Conservation (phyloP, 2,113 vertebrate species). For the Mobula hypostoma region DNA sequence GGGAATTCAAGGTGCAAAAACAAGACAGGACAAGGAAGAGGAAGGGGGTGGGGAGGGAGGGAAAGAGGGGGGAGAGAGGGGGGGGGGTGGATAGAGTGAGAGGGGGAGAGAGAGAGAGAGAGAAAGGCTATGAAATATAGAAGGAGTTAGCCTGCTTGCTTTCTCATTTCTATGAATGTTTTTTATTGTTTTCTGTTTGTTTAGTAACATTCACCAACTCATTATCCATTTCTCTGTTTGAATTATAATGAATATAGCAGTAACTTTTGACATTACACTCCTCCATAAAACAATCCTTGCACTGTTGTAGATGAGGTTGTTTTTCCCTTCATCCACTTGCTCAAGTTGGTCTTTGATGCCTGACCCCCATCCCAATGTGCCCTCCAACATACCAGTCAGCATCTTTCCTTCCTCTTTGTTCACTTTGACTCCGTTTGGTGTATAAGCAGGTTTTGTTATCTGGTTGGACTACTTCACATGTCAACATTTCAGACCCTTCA, state of each 20-base stretch:
- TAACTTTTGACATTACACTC: too few relatives aligned
- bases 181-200: background rate
- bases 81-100: background rate
- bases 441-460: background rate
- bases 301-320: too few relatives aligned
- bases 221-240: too few relatives aligned
- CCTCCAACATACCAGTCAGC: background rate
- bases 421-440: background rate
- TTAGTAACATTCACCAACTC: background rate
- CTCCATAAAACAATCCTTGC: too few relatives aligned
- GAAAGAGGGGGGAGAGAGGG: background rate
- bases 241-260: too few relatives aligned
- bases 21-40: background rate
- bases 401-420: background rate
- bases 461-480: background rate
- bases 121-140: too few relatives aligned
- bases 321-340: background rate
- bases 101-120: too few relatives aligned
- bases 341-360: background rate
- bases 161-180: background rate
- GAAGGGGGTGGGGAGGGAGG: background rate
- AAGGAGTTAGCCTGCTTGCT: background rate
- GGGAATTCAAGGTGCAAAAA: background rate
- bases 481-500: too few relatives aligned
- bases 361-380: too few relatives aligned